Base-by-base conservation (phyloP, 2,888 invertebrate species). In the Tetranychus piercei region DNA sequence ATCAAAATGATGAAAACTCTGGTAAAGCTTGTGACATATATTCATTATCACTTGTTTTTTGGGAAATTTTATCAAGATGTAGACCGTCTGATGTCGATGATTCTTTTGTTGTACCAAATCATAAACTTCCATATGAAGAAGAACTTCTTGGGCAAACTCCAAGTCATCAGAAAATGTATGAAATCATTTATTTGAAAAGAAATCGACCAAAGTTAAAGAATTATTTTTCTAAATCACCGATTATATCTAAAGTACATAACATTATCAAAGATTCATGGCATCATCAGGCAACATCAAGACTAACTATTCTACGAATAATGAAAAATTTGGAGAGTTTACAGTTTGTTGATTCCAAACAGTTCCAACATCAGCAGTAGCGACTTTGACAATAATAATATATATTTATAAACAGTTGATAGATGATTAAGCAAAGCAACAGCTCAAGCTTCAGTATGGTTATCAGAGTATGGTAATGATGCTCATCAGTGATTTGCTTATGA, bases 21-120 rank as follows among this genome's bases (percentile, higher is more conserved):
- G 97, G 95, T 85, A 95, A 95, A 84, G 87, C 94, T 76, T 95
- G 94, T 1, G 97, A 99, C 84, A 93, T 99, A n/a, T 99, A 99
- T 82, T 93, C 97, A 1, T 88, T 96, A 80, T 95, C 96, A 0
- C 86, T 99, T 78, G 94, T 97, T 77, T 86, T 96, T 77, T 99
- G 97, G 97, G 99, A 99, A 85, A 89, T 96, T 79, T 88, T 22
- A 20, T 23, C 69, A 69, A 23, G 20, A 1, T 23, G 34, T 23
- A 6, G 1, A 69, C 22, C 8, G 5, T 11, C 22, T 23, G 11
- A 11, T 11, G 20, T 2, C 15, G 69, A 69, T 22, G 1, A 6
- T 20, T 23, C 22, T 11, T 15, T 15, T 55, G 9, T 15, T 55
- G 11, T n/a, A 7, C n/a, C n/a, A 11, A 11, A 23, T 23, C 22